Evolutionary conservation across 2,113 vertebrate genomes (phyloP).

Genomic region (Gavialis gangeticus): DNA sequence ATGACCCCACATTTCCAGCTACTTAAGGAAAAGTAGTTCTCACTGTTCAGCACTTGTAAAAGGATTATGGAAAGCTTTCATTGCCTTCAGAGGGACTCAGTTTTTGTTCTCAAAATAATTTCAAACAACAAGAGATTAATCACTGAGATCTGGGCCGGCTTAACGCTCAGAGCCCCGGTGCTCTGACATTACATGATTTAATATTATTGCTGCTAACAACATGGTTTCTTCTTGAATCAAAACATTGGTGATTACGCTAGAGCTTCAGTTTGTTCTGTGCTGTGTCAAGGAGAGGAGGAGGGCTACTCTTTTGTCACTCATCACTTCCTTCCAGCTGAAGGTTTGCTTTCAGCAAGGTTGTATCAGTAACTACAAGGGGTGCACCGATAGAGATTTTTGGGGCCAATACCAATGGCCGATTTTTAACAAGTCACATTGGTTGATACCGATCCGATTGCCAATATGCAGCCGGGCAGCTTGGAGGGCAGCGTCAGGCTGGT

Average conservation of each 20-base stretch:
- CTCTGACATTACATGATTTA: neutral
- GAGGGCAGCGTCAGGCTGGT: no score
- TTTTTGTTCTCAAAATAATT: neutral
- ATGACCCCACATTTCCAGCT: neutral
- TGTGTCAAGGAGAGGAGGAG: neutral
- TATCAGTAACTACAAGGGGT: neutral
- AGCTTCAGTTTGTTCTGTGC: neutral
- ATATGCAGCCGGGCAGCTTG: no score
- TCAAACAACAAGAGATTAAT: neutral
- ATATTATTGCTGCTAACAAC: neutral
- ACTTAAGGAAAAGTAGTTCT: neutral
- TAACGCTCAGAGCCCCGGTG: neutral
- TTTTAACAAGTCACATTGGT: no score
- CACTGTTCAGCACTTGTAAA: neutral
- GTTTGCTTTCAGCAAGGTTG: neutral
- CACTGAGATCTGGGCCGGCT: neutral
- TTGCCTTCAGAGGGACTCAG: neutral
- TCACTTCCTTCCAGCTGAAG: neutral
- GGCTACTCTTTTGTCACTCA: neutral
- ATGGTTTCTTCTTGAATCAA: neutral
- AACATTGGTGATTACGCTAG: neutral
- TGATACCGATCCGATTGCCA: no score
- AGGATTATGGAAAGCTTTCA: conserved; percentile 50
- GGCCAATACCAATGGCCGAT: no score
- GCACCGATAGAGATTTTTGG: no score